phyloP scores from a whole-genome alignment of 2,888 invertebrate genomes.

The Sarcophaga variegata region DNA sequence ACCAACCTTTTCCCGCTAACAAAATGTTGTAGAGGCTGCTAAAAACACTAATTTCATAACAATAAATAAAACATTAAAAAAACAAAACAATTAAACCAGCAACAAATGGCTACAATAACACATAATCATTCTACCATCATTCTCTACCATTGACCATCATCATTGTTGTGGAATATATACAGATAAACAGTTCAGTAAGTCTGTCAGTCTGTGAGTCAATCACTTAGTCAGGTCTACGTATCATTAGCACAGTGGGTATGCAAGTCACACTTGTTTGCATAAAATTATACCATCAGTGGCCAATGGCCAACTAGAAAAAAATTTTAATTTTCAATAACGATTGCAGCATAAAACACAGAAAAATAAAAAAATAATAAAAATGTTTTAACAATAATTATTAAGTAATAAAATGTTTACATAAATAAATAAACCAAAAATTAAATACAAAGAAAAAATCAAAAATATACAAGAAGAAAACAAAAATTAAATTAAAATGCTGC shows the following conservation, averaged over 20 bases:
- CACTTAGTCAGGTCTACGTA: background rate
- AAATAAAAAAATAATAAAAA: conserved; percentile 6
- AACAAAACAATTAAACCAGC: conserved; percentile 11
- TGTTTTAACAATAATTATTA: conserved; percentile 40
- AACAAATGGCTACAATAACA: conserved; percentile 15
- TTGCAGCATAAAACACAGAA: conserved; percentile 17
- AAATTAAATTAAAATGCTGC: conserved; percentile 35
- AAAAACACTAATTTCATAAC: no score
- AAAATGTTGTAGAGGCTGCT: no score
- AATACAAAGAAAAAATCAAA: background rate
- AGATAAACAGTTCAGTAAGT: no score
- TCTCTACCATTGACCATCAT: conserved; percentile 67
- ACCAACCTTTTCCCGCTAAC: no score
- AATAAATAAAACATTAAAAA: background rate
- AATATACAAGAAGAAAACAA: background rate
- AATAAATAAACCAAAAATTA: background rate
- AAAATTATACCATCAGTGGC: conserved; percentile 20
- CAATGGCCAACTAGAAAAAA: background rate
- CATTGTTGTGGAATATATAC: background rate
- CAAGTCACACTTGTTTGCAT: conserved; percentile 63
- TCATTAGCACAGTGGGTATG: conserved; percentile 59
- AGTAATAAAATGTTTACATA: conserved; percentile 52
- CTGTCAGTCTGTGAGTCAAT: no score
- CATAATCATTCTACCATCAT: background rate
- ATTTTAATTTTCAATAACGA: conserved; percentile 41